Percentiles rank a stretch among this genome's conserved stretches.
These are phyloP conservation scores for Syndactyla subalaris DNA, from an alignment of 2,797 vertebrate genomes.

Conservation along the genomic window DNA sequence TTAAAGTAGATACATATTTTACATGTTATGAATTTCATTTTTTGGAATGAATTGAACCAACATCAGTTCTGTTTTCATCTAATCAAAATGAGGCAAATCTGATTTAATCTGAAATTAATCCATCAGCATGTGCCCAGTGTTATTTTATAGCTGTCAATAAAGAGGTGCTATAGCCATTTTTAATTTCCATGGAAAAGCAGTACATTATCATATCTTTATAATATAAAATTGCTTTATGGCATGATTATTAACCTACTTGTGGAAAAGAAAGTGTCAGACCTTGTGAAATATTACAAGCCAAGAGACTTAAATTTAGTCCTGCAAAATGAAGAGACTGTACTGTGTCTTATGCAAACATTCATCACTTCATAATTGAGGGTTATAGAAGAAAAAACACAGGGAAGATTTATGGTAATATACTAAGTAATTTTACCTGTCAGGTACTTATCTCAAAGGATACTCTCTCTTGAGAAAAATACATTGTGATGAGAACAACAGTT, in stretches of 20 bases:
- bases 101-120: background rate
- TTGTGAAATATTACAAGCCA: conserved; percentile 11
- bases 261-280: conserved; percentile 20
- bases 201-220: background rate
- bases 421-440: background rate
- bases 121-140: background rate
- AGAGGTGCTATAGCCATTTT: background rate
- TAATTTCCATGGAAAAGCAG: background rate
- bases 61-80: background rate
- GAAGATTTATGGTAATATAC: conserved; percentile 6
- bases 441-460: background rate
- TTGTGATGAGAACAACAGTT: background rate
- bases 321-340: conserved; percentile 14
- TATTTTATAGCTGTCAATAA: background rate
- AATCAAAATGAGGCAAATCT: background rate
- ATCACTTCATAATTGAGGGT: conserved; percentile 20
- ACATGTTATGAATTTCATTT: background rate
- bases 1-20: background rate
- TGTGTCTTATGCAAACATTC: background rate
- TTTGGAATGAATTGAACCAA: background rate
- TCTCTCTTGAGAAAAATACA: background rate
- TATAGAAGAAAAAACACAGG: background rate
- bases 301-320: conserved; percentile 5
- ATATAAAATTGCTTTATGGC: background rate
- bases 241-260: background rate